A percentile compares a stretch with the other conserved stretches of the same genome.
phyloP scores from a whole-genome alignment of 2,888 invertebrate species.

The Trachelus tabidus region DNA sequence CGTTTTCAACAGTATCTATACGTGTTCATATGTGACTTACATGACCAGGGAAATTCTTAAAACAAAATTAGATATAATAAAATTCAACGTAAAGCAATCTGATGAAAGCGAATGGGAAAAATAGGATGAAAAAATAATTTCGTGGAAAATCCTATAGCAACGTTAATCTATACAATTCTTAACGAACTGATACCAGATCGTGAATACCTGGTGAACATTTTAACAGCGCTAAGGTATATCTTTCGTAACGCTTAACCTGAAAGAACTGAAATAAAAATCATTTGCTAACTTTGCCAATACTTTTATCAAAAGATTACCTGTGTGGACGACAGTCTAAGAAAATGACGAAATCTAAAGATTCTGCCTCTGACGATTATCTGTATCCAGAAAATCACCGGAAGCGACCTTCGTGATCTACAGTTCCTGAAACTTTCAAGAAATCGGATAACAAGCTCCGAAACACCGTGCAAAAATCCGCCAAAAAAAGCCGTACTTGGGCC shows the following conservation, averaged over 20 bases:
- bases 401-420: conserved; percentile 25
- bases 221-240: not conserved
- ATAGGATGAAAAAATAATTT: not conserved
- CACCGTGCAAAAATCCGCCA: not conserved
- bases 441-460: conserved; percentile 26
- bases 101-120: not conserved
- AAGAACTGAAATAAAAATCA: not conserved
- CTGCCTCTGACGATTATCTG: conserved; percentile 26
- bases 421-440: conserved; percentile 26
- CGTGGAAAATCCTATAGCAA: not conserved
- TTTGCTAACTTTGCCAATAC: not conserved
- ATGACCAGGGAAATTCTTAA: not conserved
- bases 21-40: too few relatives aligned
- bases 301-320: not conserved
- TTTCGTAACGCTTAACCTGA: not conserved
- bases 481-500: not conserved
- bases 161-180: not conserved
- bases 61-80: not conserved
- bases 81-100: not conserved
- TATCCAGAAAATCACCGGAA: conserved; percentile 25
- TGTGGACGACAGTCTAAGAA: not conserved
- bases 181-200: not conserved
- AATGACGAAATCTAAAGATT: not conserved
- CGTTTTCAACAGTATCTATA: too few relatives aligned
- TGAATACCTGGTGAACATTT: not conserved